Conservation (phyloP, 2,113 vertebrate species). For the Chamaea fasciata region DNA sequence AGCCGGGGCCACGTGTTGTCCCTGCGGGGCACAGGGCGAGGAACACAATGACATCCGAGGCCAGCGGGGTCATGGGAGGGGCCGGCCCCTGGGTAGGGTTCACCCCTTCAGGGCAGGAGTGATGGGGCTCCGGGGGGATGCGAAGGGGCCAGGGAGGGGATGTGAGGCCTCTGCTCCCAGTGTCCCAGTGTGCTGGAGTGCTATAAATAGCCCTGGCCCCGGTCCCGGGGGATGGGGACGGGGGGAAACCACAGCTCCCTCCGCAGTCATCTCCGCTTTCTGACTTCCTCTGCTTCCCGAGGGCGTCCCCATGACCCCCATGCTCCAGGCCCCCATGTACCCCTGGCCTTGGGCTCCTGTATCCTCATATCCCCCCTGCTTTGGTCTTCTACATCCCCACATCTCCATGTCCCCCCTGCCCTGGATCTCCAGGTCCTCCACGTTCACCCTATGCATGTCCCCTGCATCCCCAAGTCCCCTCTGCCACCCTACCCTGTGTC, state of each 20-base stretch:
- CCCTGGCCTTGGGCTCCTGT: too few species aligned
- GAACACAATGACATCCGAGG: neutral
- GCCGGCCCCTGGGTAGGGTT: neutral
- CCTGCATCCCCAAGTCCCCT: neutral
- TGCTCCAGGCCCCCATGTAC: neutral
- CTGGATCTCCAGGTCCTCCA: neutral
- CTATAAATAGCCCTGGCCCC: conserved; percentile 39
- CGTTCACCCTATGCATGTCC: too few species aligned
- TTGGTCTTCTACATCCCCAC: neutral
- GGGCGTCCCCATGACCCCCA: neutral
- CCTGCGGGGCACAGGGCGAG: neutral
- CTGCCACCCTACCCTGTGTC: neutral
- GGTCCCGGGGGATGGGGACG: neutral
- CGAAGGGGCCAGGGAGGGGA: neutral
- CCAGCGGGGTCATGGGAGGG: neutral
- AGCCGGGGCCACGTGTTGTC: neutral
- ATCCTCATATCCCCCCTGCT: neutral
- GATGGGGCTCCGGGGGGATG: neutral
- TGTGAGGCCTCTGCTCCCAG: neutral
- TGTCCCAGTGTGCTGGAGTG: neutral
- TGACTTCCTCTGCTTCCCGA: neutral
- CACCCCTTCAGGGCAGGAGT: neutral
- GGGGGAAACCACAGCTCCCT: neutral
- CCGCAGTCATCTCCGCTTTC: neutral
- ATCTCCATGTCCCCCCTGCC: too few species aligned